Percentiles rank a stretch among this genome's conserved stretches.
Conservation (phyloP, 53 echinoderm and acorn worm genomes). For the Echinometra lucunter region DNA sequence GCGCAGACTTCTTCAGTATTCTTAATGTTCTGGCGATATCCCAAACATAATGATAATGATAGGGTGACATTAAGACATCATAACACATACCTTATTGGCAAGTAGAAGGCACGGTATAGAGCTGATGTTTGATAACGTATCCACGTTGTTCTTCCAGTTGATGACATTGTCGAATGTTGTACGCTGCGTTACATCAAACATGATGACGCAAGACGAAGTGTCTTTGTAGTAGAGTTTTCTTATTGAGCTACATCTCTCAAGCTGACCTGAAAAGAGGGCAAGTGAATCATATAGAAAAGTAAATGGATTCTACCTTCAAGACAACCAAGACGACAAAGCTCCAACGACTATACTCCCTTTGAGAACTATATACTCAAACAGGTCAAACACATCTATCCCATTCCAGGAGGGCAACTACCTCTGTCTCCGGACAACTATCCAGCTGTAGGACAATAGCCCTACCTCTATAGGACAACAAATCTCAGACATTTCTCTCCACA, state of each 20-base stretch:
- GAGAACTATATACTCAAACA: no score
- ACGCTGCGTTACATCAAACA: constrained; percentile 83
- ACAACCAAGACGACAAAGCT: no score
- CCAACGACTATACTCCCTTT: no score
- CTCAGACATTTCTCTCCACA: no score
- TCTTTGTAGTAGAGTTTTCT: constrained; percentile 90
- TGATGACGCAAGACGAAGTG: constrained; percentile 91
- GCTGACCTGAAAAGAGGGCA: constrained; percentile 30
- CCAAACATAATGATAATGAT: not conserved
- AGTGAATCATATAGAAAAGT: not conserved
- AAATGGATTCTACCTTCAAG: not conserved
- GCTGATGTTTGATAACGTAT: constrained; percentile 77
- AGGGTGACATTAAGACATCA: not conserved
- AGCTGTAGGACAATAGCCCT: no score
- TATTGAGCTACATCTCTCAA: constrained; percentile 83
- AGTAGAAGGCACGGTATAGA: constrained; percentile 88
- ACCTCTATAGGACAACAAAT: no score
- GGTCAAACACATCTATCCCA: no score
- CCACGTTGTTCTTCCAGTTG: constrained; percentile 88
- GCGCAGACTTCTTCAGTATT: not conserved
- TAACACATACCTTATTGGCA: constrained; percentile 87
- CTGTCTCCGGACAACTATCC: no score
- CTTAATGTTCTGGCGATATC: not conserved
- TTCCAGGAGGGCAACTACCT: no score
- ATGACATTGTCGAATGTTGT: constrained; percentile 80